Evolutionary conservation across 2,888 invertebrate species (phyloP), one percentile per base, ranked within the genome.

Genomic region (Watsonalla cultraria): DNA sequence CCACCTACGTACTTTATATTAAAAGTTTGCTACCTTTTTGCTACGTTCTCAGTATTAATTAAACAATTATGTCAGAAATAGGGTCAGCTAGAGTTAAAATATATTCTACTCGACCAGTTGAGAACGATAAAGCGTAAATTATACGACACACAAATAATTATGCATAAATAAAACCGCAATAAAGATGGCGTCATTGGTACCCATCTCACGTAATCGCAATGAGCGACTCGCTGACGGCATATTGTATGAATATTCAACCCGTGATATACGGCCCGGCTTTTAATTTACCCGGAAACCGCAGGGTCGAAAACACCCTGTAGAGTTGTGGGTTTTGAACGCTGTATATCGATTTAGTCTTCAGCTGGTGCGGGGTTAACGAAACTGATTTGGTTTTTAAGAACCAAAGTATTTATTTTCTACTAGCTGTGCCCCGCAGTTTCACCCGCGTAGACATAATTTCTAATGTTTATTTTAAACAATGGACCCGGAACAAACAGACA

Each of bases 231-330:
- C 14, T 51, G 54, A 52, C 51, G 52, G 52, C 58, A 42, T 58
- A 54, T 56, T 54, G 58, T 42, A 54, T 56, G 55, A 58, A 58
- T 58, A 58, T 55, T 55, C 53, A 57, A 49, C 47, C 46, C 47
- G 24, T 52, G 46, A 54, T 50, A 51, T 47, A 57, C 48, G 51
- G 46, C 37, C 42, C 13, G 57, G 53, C 51, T 52, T 58, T 53
- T 55, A 58, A 58, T 53, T 53, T 55, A 53, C 49, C 53, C 46
- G 11, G 45, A 37, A 52, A 42, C 35, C 13, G 15, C 9, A 14
- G 34, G 46, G 55, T 46, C 33, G 39, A 37, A 37, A 37, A 37
- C 7, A 37, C 37, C 37, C 42, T 42, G 5, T 42, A 42, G 42
- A 11, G 9, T 5, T 11, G 42, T 24, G 24, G 24, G 24, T 24